Conservation (phyloP, 1,140 invertebrate genomes). For the Triops cancriformis region DNA sequence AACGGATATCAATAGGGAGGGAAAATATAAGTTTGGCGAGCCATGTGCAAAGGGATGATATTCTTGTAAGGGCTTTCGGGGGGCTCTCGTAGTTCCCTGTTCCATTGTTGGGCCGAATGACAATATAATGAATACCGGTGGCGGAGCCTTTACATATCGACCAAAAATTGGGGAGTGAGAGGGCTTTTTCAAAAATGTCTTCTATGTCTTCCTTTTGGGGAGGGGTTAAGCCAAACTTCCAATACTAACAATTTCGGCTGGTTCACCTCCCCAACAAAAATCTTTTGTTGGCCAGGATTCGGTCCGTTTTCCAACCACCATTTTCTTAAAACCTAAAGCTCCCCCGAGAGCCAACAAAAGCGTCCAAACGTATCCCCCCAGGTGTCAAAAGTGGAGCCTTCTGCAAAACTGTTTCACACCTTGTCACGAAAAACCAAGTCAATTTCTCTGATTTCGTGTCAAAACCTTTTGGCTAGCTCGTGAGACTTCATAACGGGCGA, state of each 20-base stretch:
- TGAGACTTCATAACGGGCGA: not conserved
- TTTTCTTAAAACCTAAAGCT: not conserved
- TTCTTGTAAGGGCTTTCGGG: not conserved
- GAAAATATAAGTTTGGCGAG: not conserved
- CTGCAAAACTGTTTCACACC: slow-evolving; percentile 1
- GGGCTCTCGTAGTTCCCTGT: not conserved
- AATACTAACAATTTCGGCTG: too few species aligned
- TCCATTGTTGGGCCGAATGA: not conserved
- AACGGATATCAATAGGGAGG: not conserved
- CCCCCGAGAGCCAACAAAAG: not conserved
- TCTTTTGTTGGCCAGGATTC: not conserved
- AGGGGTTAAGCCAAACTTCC: too few species aligned
- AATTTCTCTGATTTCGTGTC: not conserved
- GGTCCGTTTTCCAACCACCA: not conserved
- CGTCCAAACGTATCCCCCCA: not conserved
- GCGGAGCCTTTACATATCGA: not conserved
- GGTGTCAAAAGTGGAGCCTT: not conserved
- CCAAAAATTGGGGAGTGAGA: not conserved
- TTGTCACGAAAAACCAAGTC: slow-evolving; percentile 7
- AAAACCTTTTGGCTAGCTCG: too few species aligned
- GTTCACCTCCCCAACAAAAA: not conserved
- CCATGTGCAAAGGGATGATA: not conserved
- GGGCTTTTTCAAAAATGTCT: too few species aligned
- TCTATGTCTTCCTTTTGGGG: too few species aligned
- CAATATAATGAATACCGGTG: not conserved